Evolutionary conservation across 2,888 invertebrate genomes (phyloP).

Genomic region (Scaptomyza reducta): DNA sequence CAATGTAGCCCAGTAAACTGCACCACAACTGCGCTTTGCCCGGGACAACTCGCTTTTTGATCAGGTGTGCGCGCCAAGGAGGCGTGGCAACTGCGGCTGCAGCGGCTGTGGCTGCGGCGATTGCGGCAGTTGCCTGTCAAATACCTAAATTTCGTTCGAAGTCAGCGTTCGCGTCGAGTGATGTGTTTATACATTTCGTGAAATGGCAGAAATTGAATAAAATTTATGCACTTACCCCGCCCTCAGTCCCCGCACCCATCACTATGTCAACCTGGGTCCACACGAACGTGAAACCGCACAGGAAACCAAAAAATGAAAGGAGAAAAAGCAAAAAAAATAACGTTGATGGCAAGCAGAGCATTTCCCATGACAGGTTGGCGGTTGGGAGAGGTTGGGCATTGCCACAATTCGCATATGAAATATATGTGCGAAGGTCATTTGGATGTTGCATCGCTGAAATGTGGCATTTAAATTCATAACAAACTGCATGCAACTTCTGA

Average conservation of each 20-base stretch:
- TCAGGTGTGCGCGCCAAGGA: not conserved
- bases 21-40: slow-evolving; percentile 60
- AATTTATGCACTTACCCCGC: slow-evolving; percentile 63
- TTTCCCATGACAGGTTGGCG: slow-evolving; percentile 28
- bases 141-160: slow-evolving; percentile 7
- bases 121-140: slow-evolving; percentile 46
- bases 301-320: slow-evolving; percentile 38
- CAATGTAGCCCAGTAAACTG: slow-evolving; percentile 32
- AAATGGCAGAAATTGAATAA: slow-evolving; percentile 79
- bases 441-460: slow-evolving; percentile 27
- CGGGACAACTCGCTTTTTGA: slow-evolving; percentile 24
- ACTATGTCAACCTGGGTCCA: slow-evolving; percentile 14
- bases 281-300: slow-evolving; percentile 49
- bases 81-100: slow-evolving; percentile 32
- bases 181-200: slow-evolving; percentile 74
- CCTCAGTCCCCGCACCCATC: not conserved
- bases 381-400: not conserved
- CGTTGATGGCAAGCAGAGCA: slow-evolving; percentile 20
- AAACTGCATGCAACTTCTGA: slow-evolving; percentile 15
- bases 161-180: slow-evolving; percentile 44
- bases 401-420: slow-evolving; percentile 48
- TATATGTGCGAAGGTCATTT: slow-evolving; percentile 64
- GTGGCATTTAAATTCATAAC: slow-evolving; percentile 42
- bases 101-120: slow-evolving; percentile 32
- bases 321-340: slow-evolving; percentile 26